Evolutionary conservation across 1,140 invertebrate species (phyloP).

Genomic region (Cataglyphis hispanica): DNA sequence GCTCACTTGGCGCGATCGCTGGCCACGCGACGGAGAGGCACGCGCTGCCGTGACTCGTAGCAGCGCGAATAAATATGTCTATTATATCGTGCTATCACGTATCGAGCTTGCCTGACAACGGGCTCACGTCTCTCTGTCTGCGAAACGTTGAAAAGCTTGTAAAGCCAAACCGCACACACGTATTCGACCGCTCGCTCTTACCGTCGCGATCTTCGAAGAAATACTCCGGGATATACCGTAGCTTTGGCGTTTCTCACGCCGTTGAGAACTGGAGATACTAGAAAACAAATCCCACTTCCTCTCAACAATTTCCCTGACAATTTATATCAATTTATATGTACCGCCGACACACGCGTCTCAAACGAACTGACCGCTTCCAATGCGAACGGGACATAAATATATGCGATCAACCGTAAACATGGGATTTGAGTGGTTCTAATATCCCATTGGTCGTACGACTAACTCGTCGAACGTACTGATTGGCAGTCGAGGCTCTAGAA

Average conservation of each 20-base stretch:
- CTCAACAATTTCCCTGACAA: background rate
- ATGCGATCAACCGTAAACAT: no score
- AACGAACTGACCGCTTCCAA: background rate
- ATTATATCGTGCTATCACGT: no score
- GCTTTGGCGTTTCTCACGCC: background rate
- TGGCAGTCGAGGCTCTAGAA: no score
- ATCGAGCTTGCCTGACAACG: no score
- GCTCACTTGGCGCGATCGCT: conserved; percentile 1
- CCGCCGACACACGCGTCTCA: background rate
- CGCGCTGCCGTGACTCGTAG: no score
- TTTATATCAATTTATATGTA: background rate
- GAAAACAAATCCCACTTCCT: background rate
- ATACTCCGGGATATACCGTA: background rate
- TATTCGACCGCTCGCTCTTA: conserved; percentile 10
- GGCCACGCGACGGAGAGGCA: background rate
- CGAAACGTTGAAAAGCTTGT: no score
- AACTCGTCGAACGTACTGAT: no score
- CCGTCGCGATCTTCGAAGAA: background rate
- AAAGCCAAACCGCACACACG: background rate
- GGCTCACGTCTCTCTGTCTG: no score
- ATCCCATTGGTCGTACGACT: no score
- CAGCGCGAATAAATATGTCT: background rate
- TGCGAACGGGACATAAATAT: no score
- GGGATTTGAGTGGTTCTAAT: no score
- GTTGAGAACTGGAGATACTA: background rate